Conservation (phyloP, 2,888 invertebrate species). For the Mellilla xanthometata region DNA sequence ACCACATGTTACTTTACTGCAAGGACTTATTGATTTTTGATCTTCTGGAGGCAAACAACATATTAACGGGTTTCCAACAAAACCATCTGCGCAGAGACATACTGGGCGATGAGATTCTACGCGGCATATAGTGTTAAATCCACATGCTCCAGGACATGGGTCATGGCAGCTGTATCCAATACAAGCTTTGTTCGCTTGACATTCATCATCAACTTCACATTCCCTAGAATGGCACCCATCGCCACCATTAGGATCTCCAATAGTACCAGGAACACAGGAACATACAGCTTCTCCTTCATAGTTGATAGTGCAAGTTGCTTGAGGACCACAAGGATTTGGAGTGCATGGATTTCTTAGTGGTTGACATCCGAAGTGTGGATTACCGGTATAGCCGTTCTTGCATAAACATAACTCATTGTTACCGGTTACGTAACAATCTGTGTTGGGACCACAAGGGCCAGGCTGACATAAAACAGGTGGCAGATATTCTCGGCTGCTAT, state of each 20-base stretch:
- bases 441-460: conserved; percentile 91
- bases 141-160: conserved; percentile 92
- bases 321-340: conserved; percentile 91
- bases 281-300: conserved; percentile 88
- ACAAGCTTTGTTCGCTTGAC: conserved; percentile 87
- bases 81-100: conserved; percentile 88
- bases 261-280: conserved; percentile 88
- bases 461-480: conserved; percentile 88
- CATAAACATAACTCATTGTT: conserved; percentile 94
- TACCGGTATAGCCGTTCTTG: conserved; percentile 87
- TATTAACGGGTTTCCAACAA: conserved; percentile 90
- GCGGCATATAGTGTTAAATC: conserved; percentile 87
- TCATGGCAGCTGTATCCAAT: conserved; percentile 91
- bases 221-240: conserved; percentile 90
- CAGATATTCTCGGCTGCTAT: conserved; percentile 73
- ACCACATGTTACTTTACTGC: conserved; percentile 90
- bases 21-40: conserved; percentile 84
- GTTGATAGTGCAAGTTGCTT: conserved; percentile 87
- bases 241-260: conserved; percentile 88
- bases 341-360: conserved; percentile 87
- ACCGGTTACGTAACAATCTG: conserved; percentile 92
- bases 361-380: conserved; percentile 90
- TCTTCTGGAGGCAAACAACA: conserved; percentile 86
- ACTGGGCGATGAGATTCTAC: conserved; percentile 91
- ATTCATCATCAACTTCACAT: conserved; percentile 91